Conservation (phyloP, 2,888 invertebrate species). For the Oscheius myriophilus region DNA sequence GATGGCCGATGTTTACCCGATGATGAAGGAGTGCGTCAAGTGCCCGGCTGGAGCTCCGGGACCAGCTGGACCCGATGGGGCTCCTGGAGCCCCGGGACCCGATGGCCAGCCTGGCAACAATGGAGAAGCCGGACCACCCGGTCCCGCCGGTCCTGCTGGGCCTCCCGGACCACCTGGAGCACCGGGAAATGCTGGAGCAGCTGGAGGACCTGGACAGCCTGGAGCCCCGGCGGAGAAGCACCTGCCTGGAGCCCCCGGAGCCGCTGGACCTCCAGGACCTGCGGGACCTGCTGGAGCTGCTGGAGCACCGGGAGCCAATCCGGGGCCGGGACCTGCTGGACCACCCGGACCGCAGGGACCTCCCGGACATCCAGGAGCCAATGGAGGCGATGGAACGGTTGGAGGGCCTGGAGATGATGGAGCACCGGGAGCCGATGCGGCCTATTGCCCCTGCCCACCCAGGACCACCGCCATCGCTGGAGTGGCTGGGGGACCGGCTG, state of each 20-base stretch:
- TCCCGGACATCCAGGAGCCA: constrained; percentile 22
- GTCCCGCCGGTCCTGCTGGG: constrained; percentile 44
- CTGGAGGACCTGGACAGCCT: constrained; percentile 45
- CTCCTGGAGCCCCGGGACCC: constrained; percentile 45
- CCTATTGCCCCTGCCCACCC: constrained; percentile 1
- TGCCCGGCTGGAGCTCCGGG: constrained; percentile 45
- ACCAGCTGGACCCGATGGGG: constrained; percentile 45
- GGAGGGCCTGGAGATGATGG: constrained; percentile 15
- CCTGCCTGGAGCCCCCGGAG: constrained; percentile 43
- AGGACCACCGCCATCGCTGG: constrained; percentile 5
- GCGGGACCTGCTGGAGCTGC: constrained; percentile 34
- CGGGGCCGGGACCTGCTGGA: constrained; percentile 26
- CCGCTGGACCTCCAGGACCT: constrained; percentile 42
- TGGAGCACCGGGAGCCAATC: constrained; percentile 21
- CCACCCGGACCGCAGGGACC: constrained; percentile 23
- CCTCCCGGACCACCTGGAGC: constrained; percentile 42
- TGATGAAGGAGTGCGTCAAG: constrained; percentile 22
- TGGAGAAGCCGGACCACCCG: constrained; percentile 45
- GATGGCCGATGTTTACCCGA: constrained; percentile 23
- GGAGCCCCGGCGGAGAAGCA: constrained; percentile 42
- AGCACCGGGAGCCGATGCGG: constrained; percentile 10
- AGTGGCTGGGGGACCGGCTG: neutral
- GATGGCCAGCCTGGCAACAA: constrained; percentile 41
- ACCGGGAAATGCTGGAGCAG: constrained; percentile 47
- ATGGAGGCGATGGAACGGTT: constrained; percentile 14